phyloP scores from a whole-genome alignment of 1,140 invertebrate species.

The Myzus persicae region DNA sequence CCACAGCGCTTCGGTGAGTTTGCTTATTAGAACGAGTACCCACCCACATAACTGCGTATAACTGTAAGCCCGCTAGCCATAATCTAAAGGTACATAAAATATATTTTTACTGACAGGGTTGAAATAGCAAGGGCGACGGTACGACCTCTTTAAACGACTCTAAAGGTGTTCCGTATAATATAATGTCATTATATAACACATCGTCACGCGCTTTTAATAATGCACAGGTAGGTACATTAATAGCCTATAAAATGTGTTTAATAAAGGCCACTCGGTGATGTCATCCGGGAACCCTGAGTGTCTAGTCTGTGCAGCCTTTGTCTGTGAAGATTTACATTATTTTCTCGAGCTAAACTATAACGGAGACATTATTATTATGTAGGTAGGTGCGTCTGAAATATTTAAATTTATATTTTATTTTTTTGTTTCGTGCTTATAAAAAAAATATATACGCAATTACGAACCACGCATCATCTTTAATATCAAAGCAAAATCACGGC shows the following conservation, averaged over 20 bases:
- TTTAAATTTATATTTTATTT: neutral
- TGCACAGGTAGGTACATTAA: constrained; percentile 13
- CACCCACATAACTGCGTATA: neutral
- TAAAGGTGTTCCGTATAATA: neutral
- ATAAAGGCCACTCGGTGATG: neutral
- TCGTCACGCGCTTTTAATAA: neutral
- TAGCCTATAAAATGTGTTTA: constrained; percentile 8
- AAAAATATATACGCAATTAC: neutral
- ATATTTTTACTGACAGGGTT: constrained; percentile 3
- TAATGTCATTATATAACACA: neutral
- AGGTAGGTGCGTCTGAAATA: neutral
- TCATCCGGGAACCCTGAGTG: neutral
- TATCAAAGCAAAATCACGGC: neutral
- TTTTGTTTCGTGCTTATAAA: neutral
- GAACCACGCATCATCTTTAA: neutral
- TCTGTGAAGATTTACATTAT: neutral
- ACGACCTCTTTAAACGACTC: neutral
- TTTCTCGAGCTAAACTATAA: neutral
- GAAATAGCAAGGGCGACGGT: neutral
- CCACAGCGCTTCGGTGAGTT: neutral
- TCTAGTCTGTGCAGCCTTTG: neutral
- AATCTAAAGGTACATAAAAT: constrained; percentile 4
- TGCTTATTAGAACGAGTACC: neutral
- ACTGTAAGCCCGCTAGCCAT: neutral
- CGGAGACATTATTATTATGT: neutral